Base-by-base conservation (phyloP, 2,797 vertebrate genomes). In the Peromyscus eremicus region DNA sequence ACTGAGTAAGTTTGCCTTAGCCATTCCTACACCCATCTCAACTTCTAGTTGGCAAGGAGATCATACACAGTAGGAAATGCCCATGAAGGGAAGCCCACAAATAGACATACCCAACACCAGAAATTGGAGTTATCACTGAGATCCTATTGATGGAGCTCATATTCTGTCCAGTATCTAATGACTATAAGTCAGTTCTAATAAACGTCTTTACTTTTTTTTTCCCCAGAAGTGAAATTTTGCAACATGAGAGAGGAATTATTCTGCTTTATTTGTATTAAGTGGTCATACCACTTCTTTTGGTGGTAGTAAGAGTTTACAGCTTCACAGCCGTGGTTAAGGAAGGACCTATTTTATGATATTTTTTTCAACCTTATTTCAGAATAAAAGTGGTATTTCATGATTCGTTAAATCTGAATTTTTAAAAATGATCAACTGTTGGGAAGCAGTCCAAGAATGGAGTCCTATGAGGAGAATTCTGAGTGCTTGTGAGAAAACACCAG, bases 221-320 rank as follows among this genome's bases (percentile, higher is more conserved):
- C 27, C 82, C 60, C 46, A 52, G 55, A 94, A 70, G 32, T 93
- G 29, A 93, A 95, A 90, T 70, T 40, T 19, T 89, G 8, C 25
- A 86, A 60, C 16, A 62, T 32, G 68, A 92, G 11, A 71, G 70
- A 34, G 16, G 25, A 76, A 34, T 60, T 49, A 64, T 66, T 91
- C 73, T 75, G n/a, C 55, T 27, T 55, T 52, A 37, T 52, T 85
- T 85, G 23, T 52, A 68, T 80, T 49, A 85, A 89, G 52, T 40
- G 34, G 5, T 55, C 9, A 25, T 73, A 13, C 70, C n/a, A 9
- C 73, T 92, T 91, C 71, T n/a, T 96, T 68, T 34, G 29, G 40
- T 19, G 46, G 21, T 40, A 37, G 13, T 37, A n/a, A 4, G 46
- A 37, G 0, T 83, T 34, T 87, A 5, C 4, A 55, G 10, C 52